Evolutionary conservation across 2,888 invertebrate genomes (phyloP), one percentile per base, ranked within the genome.

Genomic region (Protula sp.): DNA sequence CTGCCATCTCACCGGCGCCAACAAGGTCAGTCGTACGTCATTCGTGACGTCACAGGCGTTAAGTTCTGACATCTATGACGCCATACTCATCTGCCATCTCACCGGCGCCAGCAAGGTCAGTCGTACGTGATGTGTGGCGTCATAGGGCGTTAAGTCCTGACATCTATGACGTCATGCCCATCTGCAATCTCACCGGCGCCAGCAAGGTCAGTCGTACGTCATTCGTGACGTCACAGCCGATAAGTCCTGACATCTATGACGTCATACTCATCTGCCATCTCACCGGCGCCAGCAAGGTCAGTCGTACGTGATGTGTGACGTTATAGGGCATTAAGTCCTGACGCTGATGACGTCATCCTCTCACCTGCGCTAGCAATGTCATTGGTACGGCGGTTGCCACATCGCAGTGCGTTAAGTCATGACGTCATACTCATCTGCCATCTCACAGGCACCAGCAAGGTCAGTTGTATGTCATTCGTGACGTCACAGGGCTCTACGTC

Each of bases 121-220:
- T 57, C n/a, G n/a, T n/a, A n/a, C n/a, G n/a, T n/a, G n/a, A n/a
- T n/a, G n/a, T n/a, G n/a, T n/a, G n/a, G n/a, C n/a, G n/a, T n/a
- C n/a, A n/a, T n/a, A n/a, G n/a, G n/a, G n/a, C n/a, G n/a, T n/a
- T n/a, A n/a, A n/a, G n/a, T n/a, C n/a, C n/a, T n/a, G n/a, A n/a
- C n/a, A n/a, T n/a, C n/a, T n/a, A n/a, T n/a, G 84, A 95, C 31
- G 90, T 94, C 1, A 91, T 97, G 57, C 84, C 98, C 0, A 92
- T 94, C 30, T 95, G 94, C 82, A 93, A 97, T 74, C 89, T 95
- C 78, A 97, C 95, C 0, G 95, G 95, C 0, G 95, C 95, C n/a
- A 90, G 89, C 76, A 88, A 90, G 74, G 88, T 81, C 60, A 58
- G 68, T 57, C n/a, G n/a, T n/a, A n/a, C n/a, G n/a, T n/a, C n/a